Evolutionary conservation across 2,797 vertebrate species (phyloP).

Genomic region (Taeniopygia guttata): DNA sequence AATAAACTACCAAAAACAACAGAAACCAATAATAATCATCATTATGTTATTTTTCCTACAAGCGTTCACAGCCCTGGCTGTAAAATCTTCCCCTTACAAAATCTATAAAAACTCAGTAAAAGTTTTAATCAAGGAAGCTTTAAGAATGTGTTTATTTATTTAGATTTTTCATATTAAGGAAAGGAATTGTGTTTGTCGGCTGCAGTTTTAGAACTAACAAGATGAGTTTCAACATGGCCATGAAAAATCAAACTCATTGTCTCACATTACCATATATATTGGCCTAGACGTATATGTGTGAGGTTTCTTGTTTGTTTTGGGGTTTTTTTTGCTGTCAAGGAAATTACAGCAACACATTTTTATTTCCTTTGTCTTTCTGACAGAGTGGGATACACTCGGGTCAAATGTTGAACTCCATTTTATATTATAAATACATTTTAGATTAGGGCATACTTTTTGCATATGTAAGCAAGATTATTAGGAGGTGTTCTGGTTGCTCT

Average conservation of each 20-base stretch:
- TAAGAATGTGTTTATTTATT: neutral
- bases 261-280: constrained; percentile 55
- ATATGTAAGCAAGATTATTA: constrained; percentile 31
- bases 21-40: neutral
- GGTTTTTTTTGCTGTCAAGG: constrained; percentile 45
- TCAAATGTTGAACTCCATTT: constrained; percentile 36
- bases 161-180: neutral
- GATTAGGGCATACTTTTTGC: constrained; percentile 36
- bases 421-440: constrained; percentile 37
- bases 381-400: neutral
- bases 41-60: neutral
- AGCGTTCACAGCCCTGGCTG: neutral
- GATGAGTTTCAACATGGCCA: constrained; percentile 17
- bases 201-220: constrained; percentile 31
- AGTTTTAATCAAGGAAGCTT: constrained; percentile 5
- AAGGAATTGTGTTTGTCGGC: neutral
- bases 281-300: constrained; percentile 41
- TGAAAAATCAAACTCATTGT: constrained; percentile 49
- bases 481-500: neutral
- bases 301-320: constrained; percentile 58
- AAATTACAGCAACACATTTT: constrained; percentile 56
- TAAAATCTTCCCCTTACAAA: neutral
- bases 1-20: neutral
- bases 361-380: constrained; percentile 52
- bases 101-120: neutral